A percentile compares a stretch with the other conserved stretches of the same genome.
phyloP scores from a whole-genome alignment of 2,113 vertebrate genomes.

The Ovis canadensis region DNA sequence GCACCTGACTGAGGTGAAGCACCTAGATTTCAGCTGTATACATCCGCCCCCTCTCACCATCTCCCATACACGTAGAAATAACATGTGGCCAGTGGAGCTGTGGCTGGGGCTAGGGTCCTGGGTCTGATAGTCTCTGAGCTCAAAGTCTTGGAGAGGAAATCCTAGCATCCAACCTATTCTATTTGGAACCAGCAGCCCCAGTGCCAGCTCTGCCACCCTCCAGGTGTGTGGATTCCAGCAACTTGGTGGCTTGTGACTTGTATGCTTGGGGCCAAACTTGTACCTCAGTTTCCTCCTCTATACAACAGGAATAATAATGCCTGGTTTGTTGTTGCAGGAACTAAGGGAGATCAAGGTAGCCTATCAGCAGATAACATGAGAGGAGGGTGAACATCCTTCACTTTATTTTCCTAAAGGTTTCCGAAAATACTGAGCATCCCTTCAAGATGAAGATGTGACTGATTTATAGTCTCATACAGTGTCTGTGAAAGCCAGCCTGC shows the following conservation, averaged over 20 bases:
- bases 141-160: neutral
- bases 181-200: neutral
- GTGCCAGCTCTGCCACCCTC: neutral
- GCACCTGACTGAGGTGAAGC: neutral
- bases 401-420: neutral
- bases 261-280: neutral
- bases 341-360: neutral
- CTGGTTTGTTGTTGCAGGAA: neutral
- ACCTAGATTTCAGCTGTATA: neutral
- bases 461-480: neutral
- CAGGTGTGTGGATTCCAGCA: neutral
- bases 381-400: neutral
- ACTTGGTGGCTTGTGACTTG: neutral
- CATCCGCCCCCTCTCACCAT: fast-evolving
- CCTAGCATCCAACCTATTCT: neutral
- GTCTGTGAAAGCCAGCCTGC: neutral
- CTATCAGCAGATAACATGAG: neutral
- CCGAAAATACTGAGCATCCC: neutral
- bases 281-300: neutral
- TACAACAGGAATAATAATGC: neutral
- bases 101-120: neutral
- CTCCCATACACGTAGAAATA: neutral
- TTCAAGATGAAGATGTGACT: neutral
- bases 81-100: fast-evolving
- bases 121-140: neutral